Conservation (phyloP, 2,797 vertebrate species). For the Lepus oiostolus region DNA sequence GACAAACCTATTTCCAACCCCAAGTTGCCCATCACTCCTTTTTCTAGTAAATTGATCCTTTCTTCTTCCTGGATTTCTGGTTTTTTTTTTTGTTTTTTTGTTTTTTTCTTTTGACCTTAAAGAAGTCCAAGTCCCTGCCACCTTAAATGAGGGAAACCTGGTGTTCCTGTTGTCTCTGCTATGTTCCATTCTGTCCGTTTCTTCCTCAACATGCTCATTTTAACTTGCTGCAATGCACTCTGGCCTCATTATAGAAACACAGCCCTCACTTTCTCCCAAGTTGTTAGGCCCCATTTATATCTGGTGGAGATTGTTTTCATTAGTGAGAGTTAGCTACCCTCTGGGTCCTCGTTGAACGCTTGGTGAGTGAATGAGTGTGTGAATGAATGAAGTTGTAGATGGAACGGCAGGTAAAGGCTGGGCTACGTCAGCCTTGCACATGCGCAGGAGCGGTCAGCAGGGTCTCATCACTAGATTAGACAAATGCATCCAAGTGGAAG, state of each 20-base stretch:
- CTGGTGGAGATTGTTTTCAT: background rate
- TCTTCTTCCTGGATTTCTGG: background rate
- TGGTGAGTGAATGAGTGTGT: background rate
- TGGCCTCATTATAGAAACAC: background rate
- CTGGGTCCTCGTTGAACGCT: background rate
- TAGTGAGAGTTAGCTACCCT: background rate
- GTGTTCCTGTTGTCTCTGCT: background rate
- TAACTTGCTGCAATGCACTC: background rate
- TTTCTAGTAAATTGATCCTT: too few relatives aligned
- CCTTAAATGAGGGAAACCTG: rapidly evolving
- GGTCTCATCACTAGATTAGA: background rate
- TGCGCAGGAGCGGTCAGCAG: background rate
- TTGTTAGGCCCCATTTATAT: background rate
- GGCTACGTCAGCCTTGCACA: background rate
- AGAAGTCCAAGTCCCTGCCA: too few relatives aligned
- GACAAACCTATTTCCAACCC: background rate
- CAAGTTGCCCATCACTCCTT: background rate
- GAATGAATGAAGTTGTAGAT: background rate
- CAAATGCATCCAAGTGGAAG: background rate
- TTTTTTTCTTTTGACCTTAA: background rate
- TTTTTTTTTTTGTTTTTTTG: too few relatives aligned
- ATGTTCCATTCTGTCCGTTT: background rate
- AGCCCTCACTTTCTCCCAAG: background rate
- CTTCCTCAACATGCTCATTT: background rate
- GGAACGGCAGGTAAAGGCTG: background rate